phyloP scores from a whole-genome alignment of 2,888 invertebrate species.

The Epirrhoe tristata region DNA sequence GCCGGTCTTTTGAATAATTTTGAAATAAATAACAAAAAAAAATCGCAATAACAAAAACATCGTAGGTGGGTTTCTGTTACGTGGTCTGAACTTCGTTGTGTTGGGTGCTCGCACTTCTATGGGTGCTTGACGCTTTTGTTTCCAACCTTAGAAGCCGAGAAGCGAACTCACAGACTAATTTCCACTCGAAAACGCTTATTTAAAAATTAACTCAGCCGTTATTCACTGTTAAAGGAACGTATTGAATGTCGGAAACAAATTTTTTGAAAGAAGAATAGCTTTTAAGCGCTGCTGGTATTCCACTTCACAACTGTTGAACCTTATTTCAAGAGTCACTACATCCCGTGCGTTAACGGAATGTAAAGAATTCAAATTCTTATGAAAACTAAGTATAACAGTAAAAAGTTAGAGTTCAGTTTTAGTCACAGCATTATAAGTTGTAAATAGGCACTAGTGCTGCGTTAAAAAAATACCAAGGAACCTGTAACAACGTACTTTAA shows the following conservation, averaged over 20 bases:
- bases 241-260: too few species aligned
- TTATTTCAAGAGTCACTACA: too few species aligned
- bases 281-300: too few species aligned
- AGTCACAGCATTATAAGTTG: conserved; percentile 4
- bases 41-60: neutral
- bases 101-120: conserved; percentile 3
- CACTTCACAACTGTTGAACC: too few species aligned
- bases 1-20: neutral
- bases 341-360: too few species aligned
- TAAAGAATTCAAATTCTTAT: too few species aligned
- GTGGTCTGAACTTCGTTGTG: conserved; percentile 9
- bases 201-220: neutral
- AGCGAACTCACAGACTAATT: neutral
- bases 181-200: neutral
- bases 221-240: too few species aligned
- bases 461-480: conserved; percentile 3
- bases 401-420: neutral
- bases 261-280: too few species aligned
- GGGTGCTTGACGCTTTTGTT: conserved; percentile 20
- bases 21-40: neutral
- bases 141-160: conserved; percentile 9
- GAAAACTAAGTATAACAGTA: too few species aligned
- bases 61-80: neutral
- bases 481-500: conserved; percentile 11
- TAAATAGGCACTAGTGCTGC: neutral